These are phyloP conservation scores for Enteromius afrohamiltoni DNA, from an alignment of 2,797 vertebrate species.

Conservation along the genomic window DNA sequence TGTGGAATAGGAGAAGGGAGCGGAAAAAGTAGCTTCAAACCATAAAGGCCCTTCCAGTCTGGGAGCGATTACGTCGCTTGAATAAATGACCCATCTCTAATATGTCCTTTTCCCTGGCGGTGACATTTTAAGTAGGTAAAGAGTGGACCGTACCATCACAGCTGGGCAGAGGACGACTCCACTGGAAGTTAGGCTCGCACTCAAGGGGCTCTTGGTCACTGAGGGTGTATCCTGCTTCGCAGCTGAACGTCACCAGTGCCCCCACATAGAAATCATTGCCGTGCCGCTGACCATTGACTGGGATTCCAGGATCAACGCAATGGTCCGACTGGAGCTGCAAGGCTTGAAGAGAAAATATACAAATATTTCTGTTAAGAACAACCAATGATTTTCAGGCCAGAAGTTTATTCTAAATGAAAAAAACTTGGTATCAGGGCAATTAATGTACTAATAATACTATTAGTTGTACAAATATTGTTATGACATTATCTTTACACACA, in stretches of 20 bases:
- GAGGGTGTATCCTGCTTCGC: constrained; percentile 93
- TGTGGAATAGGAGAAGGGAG: constrained; percentile 57
- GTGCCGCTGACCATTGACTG: constrained; percentile 93
- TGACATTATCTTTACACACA: too few species aligned
- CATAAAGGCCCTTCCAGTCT: constrained; percentile 43
- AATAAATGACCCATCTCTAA: constrained; percentile 57
- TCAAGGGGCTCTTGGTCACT: constrained; percentile 90
- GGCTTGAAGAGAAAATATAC: constrained; percentile 65
- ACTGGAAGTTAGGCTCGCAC: constrained; percentile 99
- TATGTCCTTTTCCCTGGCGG: constrained; percentile 41
- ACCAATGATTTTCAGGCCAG: constrained; percentile 31
- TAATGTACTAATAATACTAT: not conserved
- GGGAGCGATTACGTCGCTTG: constrained; percentile 30
- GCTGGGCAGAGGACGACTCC: constrained; percentile 95
- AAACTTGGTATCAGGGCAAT: not conserved
- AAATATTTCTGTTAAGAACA: constrained; percentile 45
- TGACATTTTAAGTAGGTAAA: not conserved
- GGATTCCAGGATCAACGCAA: constrained; percentile 95
- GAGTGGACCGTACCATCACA: constrained; percentile 86
- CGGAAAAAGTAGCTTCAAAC: constrained; percentile 34
- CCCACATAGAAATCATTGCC: constrained; percentile 98
- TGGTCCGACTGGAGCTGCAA: constrained; percentile 96
- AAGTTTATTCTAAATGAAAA: not conserved
- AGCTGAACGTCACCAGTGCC: constrained; percentile 93
- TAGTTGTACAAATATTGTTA: not conserved